A percentile compares a stretch with the other conserved stretches of the same genome.
Conservation (phyloP, 2,888 invertebrate species). For the Tortricodes alternella region DNA sequence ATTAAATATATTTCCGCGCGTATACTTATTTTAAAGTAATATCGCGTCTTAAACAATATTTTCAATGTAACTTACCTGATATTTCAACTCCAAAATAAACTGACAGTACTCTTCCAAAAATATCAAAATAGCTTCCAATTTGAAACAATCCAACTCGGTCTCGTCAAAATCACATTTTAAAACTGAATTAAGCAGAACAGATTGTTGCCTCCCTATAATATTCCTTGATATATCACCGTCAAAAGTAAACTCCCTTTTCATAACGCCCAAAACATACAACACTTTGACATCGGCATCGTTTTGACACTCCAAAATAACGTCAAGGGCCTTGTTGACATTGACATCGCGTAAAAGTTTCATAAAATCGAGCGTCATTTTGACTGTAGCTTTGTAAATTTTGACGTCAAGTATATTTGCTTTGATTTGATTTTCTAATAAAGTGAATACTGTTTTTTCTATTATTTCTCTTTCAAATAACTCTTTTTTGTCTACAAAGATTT, state of each 20-base stretch:
- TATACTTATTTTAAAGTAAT: too few relatives aligned
- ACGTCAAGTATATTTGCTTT: slow-evolving; percentile 9
- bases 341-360: slow-evolving; percentile 33
- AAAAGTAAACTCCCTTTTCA: slow-evolving; percentile 34
- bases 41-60: too few relatives aligned
- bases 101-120: slow-evolving; percentile 46
- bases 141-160: slow-evolving; percentile 16
- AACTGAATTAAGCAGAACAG: slow-evolving; percentile 33
- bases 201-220: slow-evolving; percentile 33
- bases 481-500: slow-evolving; percentile 49
- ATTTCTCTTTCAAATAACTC: slow-evolving; percentile 43
- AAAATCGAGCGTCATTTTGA: slow-evolving; percentile 35
- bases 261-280: slow-evolving; percentile 35
- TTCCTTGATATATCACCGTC: slow-evolving; percentile 31
- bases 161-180: slow-evolving; percentile 7
- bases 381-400: slow-evolving; percentile 34
- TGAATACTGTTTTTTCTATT: slow-evolving; percentile 32
- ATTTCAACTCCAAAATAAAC: slow-evolving; percentile 40
- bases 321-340: slow-evolving; percentile 12
- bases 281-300: slow-evolving; percentile 25
- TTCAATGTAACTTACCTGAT: slow-evolving; percentile 51
- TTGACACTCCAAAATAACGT: slow-evolving; percentile 25
- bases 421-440: slow-evolving; percentile 33
- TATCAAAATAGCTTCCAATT: slow-evolving; percentile 41
- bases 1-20: too few relatives aligned